These are phyloP conservation scores for Darevskia nairensis DNA, from an alignment of 2,797 vertebrate species.

Conservation along the genomic window DNA sequence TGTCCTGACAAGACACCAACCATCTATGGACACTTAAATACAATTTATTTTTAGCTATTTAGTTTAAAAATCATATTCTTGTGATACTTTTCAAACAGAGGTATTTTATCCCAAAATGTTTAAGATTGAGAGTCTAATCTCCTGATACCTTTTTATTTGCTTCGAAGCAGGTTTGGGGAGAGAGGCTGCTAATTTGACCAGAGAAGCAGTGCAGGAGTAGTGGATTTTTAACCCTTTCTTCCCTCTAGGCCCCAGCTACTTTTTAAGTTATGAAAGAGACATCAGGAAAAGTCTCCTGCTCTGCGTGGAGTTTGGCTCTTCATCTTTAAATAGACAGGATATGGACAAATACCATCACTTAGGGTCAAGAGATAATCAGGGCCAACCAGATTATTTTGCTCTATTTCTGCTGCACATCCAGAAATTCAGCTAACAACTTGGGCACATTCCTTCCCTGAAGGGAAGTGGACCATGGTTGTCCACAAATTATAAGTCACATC, in stretches of 20 bases:
- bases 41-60: conserved; percentile 38
- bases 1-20: conserved; percentile 41
- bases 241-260: not conserved
- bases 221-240: not conserved
- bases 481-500: not conserved
- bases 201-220: not conserved
- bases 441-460: not conserved
- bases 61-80: conserved; percentile 36
- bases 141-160: not conserved
- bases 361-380: not conserved
- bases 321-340: not conserved
- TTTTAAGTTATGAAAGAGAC: not conserved
- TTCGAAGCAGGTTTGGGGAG: not conserved
- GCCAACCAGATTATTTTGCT: not conserved
- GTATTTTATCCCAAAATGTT: conserved; percentile 42
- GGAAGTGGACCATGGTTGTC: not conserved
- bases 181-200: not conserved
- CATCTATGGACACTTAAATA: conserved; percentile 14
- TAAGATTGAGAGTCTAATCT: not conserved
- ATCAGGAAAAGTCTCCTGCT: not conserved
- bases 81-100: conserved; percentile 43
- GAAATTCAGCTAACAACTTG: not conserved
- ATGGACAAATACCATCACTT: not conserved
- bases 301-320: not conserved
- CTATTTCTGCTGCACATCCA: not conserved